These are phyloP conservation scores for Cygnus buccinator DNA, from an alignment of 2,113 vertebrate genomes.

Conservation along the genomic window DNA sequence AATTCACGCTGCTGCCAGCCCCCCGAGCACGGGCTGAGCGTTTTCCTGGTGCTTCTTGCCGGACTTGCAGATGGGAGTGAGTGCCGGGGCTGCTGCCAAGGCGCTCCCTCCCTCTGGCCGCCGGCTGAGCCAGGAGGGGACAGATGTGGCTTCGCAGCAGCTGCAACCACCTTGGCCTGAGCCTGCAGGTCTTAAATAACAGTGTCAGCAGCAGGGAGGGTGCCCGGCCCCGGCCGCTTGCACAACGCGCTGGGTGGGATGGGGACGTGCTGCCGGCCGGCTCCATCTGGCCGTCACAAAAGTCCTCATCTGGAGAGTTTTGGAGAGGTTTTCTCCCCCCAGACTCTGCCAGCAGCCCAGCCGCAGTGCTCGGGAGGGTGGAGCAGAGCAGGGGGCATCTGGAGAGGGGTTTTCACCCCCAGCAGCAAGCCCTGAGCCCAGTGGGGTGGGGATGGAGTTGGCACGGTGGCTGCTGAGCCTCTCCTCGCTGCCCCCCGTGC, in stretches of 20 bases:
- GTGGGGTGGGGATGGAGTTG: neutral
- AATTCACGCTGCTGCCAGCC: neutral
- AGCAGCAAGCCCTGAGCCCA: neutral
- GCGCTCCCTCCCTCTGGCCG: neutral
- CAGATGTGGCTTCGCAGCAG: neutral
- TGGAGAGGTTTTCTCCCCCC: neutral
- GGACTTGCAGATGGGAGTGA: neutral
- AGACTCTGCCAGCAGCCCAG: neutral
- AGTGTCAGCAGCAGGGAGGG: neutral
- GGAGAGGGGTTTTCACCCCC: neutral
- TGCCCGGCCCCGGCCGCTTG: neutral
- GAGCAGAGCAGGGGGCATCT: neutral
- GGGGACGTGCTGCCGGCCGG: neutral
- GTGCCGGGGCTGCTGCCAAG: neutral
- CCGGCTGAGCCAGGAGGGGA: neutral
- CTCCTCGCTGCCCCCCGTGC: neutral
- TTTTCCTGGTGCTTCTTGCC: neutral
- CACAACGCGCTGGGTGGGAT: neutral
- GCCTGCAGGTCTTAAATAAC: neutral
- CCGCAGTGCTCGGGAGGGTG: neutral
- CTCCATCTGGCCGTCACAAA: neutral
- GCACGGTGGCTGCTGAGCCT: neutral
- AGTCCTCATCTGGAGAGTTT: neutral
- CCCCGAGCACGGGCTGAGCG: neutral
- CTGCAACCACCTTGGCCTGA: neutral